Evolutionary conservation across 2,113 vertebrate genomes (phyloP), one percentile per base, ranked within the genome.

Genomic region (Ranitomeya variabilis): DNA sequence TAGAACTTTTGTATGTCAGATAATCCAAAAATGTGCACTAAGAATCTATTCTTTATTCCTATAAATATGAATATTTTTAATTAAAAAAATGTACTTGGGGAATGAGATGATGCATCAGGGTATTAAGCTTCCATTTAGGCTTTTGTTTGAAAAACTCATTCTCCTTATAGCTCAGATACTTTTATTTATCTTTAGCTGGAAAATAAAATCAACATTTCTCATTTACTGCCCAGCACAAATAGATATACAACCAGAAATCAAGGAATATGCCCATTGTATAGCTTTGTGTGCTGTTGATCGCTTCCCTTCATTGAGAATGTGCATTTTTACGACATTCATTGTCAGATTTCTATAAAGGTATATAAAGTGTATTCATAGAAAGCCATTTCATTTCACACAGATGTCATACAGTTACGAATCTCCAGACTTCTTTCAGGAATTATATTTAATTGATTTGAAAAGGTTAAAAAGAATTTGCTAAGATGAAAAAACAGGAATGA

Each of bases 381-480:
- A 83, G 10, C 19, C 80, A 51, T 66, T 83, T 23, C 37, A 84
- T 84, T 84, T 84, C 64, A 84, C 82, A 71, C 64, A 69, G n/a
- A 18, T 83, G 62, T 64, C 62, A 54, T 60, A 54, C 62, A 62
- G 81, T 84, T 31, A 23, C n/a, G 8, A 23, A 51, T 84, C 64
- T 71, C 45, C 18, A 21, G 62, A 23, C 62, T 83, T 83, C 37
- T 23, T 23, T 26, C n/a, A 26, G n/a, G 82, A 84, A 55, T 84
- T 52, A 84, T 71, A 69, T 84, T 84, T 69, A 26, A 84, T 84
- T 84, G 82, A 84, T 84, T 84, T 84, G 66, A 84, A 84, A 83
- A 84, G 82, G 82, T 84, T 84, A 84, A 67, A 66, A 84, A 71
- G 45, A 84, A 69, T 51, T 71, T 55, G 51, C 45, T 71, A 26